phyloP scores from a whole-genome alignment of 2,888 invertebrate genomes.

The Leptopilina drosophilae region DNA sequence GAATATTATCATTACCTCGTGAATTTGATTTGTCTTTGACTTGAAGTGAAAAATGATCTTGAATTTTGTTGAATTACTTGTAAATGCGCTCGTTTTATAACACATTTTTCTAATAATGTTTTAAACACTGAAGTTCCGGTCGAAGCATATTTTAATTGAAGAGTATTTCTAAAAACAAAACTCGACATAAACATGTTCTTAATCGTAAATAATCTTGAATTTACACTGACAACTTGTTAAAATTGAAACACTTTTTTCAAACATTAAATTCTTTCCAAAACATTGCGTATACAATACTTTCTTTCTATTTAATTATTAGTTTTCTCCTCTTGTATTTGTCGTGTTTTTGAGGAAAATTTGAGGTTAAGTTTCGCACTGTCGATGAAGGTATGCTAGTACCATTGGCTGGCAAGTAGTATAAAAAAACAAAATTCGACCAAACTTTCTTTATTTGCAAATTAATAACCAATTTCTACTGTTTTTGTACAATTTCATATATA shows the following conservation, averaged over 20 bases:
- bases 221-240: not conserved
- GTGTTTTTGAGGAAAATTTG: no score
- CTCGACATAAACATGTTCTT: not conserved
- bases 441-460: no score
- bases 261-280: no score
- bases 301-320: no score
- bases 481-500: no score
- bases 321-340: no score
- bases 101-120: not conserved
- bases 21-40: not conserved
- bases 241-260: not conserved
- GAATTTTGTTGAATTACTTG: not conserved
- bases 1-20: not conserved
- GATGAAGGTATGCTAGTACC: no score
- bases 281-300: no score
- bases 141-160: not conserved
- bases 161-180: not conserved
- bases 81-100: not conserved
- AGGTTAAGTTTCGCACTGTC: no score
- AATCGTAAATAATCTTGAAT: not conserved
- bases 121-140: constrained; percentile 2
- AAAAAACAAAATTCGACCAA: no score
- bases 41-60: not conserved
- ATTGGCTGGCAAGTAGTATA: no score
- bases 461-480: no score